Evolutionary conservation across 2,888 invertebrate species (phyloP), one percentile per base, ranked within the genome.

Genomic region (Cheilosia scutellata): DNA sequence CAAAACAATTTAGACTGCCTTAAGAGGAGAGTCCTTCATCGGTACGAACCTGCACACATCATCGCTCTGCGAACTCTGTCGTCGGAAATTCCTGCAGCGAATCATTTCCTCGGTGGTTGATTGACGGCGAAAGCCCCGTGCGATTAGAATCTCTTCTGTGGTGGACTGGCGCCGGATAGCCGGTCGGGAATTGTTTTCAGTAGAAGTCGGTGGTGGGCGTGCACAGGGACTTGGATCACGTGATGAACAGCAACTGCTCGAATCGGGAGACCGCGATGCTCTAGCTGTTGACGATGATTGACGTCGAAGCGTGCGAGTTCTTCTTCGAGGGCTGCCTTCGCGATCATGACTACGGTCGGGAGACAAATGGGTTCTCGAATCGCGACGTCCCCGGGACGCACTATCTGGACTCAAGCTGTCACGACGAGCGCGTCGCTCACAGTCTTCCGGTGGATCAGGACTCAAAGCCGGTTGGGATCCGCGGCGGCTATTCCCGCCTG

Each of bases 21-120:
- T 29, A 3, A 16, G 33, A 31, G n/a, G 13, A 29, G 27, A 29
- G 27, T 16, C 13, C 11, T 4, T 49, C 16, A 27, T 49, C 7
- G 9, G n/a, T 20, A 63, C 72, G 13, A 60, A 75, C 68, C 86
- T 82, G 88, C 94, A 95, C 11, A 95, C 94, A 90, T 97, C 97
- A 89, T 97, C 97, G 89, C 97, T 97, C 91, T 97, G 97, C 0
- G 97, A 97, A 90, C 96, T 96, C 91, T 97, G 97, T 20, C 97
- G 94, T n/a, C 97, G 94, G 91, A 97, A 98, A 91, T 98, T 98
- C 40, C 97, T 94, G 90, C 97, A 97, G 9, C 97, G 94, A 82
- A 97, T 97, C 96, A 97, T 97, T 92, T 98, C 98, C 90, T 98
- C 97, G 0, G 97, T 97, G 7, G 98, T 98, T 4, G 97, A 97